Base-by-base conservation (phyloP, 2,113 vertebrate species). In the Mobula birostris region DNA sequence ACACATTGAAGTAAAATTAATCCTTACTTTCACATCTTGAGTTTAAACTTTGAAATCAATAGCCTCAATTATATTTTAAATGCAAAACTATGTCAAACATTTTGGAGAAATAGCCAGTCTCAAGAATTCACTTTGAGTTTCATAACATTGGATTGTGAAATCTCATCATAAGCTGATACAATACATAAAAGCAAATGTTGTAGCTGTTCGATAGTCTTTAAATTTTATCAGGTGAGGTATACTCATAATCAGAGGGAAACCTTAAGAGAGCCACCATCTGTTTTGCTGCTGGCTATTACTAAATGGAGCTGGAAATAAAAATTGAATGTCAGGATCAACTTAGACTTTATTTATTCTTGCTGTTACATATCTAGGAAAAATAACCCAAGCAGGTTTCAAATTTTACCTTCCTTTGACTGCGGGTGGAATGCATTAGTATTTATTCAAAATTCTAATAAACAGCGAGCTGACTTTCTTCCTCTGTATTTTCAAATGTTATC, bases 301-400 rank as follows among this genome's bases (percentile, higher is more conserved):
- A 74, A 70, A 74, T 36, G 74, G 36, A 74, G 48, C 9, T 56
- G 11, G 68, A 74, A 74, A 93, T 93, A 93, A 93, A 93, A 93
- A 74, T 48, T 48, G 74, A 9, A 24, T 29, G 11, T 74, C 91
- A 74, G 40, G 91, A 2, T 21, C 11, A 56, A 74, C 27, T 56
- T 70, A 29, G 21, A 74, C 68, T 93, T 68, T 21, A 40, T 93
- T 93, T 93, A 24, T 24, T 74, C 24, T 48, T 32, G 40, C 66
- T 48, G 8, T 11, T 11, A 68, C 87, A 70, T 91, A 8, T 70
- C 12, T 88, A n/a, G 19, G 15, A 4, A 32, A 70, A 66, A 19
- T 66, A 66, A 68, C 29, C 12, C 48, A 36, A n/a, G 36, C 32
- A 78, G 11, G n/a, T 78, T n/a, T 29, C n/a, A 78, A 78, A n/a